phyloP scores from a whole-genome alignment of 1,140 invertebrate genomes.

The Diorhabda sublineata region DNA sequence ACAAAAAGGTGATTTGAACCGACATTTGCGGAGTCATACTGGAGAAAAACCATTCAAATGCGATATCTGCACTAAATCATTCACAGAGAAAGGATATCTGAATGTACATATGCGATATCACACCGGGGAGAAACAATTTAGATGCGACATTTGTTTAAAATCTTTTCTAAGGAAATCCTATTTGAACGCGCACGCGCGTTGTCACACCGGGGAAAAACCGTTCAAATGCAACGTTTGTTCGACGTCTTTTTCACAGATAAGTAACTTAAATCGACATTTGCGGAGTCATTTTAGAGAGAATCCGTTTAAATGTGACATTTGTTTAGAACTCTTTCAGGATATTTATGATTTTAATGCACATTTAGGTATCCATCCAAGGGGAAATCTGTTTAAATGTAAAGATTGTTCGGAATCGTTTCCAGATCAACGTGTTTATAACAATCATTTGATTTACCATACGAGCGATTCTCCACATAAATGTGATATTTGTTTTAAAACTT shows the following conservation, averaged over 20 bases:
- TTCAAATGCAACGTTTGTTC: background rate
- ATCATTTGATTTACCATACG: no score
- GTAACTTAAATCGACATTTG: background rate
- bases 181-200: background rate
- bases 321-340: background rate
- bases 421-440: no score
- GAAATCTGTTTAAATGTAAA: no score
- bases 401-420: no score
- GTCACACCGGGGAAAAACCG: slow-evolving; percentile 1
- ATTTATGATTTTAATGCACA: no score
- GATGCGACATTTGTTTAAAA: background rate
- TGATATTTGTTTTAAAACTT: no score
- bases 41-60: slow-evolving; percentile 10
- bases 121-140: background rate
- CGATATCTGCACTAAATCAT: background rate
- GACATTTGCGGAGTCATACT: background rate
- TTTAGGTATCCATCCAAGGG: no score
- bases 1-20: background rate
- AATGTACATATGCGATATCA: background rate
- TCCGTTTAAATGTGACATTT: slow-evolving; percentile 6
- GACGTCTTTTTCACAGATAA: no score
- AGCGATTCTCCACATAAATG: no score
- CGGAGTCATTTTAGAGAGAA: background rate
- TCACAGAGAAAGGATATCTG: background rate
- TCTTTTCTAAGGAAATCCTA: background rate